phyloP scores from a whole-genome alignment of 1,140 invertebrate genomes.

The Drosophila watanabei region DNA sequence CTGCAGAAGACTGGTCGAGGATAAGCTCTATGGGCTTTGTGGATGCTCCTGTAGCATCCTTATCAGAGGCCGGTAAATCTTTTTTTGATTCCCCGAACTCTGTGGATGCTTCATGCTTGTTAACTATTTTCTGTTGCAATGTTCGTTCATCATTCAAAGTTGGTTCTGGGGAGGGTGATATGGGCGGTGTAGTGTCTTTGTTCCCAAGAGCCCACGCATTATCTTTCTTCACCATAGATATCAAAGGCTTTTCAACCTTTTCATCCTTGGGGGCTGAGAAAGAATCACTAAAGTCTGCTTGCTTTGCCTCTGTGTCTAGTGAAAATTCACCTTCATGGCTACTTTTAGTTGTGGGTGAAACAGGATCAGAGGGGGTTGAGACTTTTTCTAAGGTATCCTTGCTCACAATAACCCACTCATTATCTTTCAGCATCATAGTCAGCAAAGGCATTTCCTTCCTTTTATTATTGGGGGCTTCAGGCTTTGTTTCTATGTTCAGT shows the following conservation, averaged over 20 bases:
- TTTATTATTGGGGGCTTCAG: not conserved
- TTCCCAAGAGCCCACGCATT: too few relatives aligned
- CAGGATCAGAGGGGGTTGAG: too few relatives aligned
- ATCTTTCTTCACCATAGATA: too few relatives aligned
- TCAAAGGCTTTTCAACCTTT: too few relatives aligned
- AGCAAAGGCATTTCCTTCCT: not conserved
- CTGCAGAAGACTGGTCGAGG: not conserved
- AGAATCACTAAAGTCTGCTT: too few relatives aligned
- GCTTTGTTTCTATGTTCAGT: not conserved
- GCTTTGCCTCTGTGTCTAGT: too few relatives aligned
- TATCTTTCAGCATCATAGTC: not conserved
- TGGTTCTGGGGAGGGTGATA: not conserved
- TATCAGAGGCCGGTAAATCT: not conserved
- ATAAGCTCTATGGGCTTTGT: not conserved
- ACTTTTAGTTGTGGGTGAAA: too few relatives aligned
- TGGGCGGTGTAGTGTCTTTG: too few relatives aligned
- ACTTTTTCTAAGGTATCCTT: not conserved
- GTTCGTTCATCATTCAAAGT: not conserved
- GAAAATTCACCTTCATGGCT: too few relatives aligned
- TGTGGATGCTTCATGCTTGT: not conserved
- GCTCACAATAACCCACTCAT: not conserved
- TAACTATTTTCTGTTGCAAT: slow-evolving; percentile 8
- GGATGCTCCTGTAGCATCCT: not conserved
- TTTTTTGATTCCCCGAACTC: not conserved
- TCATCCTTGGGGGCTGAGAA: too few relatives aligned